Conservation (phyloP, 1,140 invertebrate species). For the Plodia interpunctella region DNA sequence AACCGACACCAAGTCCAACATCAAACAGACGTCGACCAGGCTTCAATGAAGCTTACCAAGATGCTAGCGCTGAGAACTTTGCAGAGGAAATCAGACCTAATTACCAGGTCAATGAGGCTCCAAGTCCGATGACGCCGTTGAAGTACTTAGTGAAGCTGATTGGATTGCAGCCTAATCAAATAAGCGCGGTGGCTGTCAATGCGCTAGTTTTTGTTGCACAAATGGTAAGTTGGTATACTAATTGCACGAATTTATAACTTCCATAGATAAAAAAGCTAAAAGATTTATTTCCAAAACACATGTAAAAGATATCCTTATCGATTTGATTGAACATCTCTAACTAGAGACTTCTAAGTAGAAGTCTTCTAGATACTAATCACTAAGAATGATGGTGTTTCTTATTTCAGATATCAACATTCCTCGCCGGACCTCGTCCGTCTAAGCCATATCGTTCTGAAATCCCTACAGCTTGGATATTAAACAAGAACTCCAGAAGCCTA, state of each 20-base stretch:
- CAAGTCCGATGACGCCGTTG: conserved; percentile 42
- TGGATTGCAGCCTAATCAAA: conserved; percentile 84
- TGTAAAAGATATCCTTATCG: no score
- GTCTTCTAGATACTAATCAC: no score
- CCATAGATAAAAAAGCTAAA: no score
- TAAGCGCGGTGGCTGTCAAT: conserved; percentile 88
- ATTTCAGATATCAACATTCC: conserved; percentile 75
- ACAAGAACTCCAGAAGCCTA: conserved; percentile 70
- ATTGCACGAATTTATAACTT: no score
- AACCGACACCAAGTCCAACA: conserved; percentile 29
- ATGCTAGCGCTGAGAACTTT: conserved; percentile 29
- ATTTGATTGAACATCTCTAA: no score
- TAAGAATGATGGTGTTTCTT: no score
- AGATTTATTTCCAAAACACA: no score
- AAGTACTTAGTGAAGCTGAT: conserved; percentile 81
- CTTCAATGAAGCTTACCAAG: conserved; percentile 13
- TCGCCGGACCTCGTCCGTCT: conserved; percentile 43
- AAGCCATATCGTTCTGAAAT: conserved; percentile 46
- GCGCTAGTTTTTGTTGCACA: conserved; percentile 89
- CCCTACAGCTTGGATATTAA: conserved; percentile 48
- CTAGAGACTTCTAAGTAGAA: no score
- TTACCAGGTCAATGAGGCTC: conserved; percentile 37
- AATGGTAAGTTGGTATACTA: conserved; percentile 78
- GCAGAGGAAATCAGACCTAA: conserved; percentile 33
- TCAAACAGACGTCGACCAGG: conserved; percentile 27